These are phyloP conservation scores for Myxocyprinus asiaticus DNA, from an alignment of 2,113 vertebrate species.

Conservation along the genomic window DNA sequence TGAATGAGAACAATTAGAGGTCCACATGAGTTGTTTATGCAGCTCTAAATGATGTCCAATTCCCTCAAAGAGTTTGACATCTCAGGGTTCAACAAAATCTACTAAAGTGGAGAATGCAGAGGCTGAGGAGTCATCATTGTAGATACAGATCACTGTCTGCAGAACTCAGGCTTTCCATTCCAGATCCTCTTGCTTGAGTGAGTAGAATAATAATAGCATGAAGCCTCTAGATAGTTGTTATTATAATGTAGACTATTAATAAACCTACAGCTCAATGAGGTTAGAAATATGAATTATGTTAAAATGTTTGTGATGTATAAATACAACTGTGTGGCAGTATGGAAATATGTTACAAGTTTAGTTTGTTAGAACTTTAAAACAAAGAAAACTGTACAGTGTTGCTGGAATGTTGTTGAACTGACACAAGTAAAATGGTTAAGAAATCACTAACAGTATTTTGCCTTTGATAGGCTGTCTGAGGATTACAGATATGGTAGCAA, in stretches of 20 bases:
- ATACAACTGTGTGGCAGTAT: not conserved
- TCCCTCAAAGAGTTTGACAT: not conserved
- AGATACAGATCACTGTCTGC: not conserved
- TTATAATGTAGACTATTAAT: not conserved
- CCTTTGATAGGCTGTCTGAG: not conserved
- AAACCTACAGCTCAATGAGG: not conserved
- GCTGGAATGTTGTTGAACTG: not conserved
- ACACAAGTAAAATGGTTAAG: not conserved
- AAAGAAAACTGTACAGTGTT: not conserved
- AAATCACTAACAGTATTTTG: no score
- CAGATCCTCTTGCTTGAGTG: not conserved
- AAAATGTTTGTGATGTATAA: not conserved
- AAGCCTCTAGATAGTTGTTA: not conserved
- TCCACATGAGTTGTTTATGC: not conserved
- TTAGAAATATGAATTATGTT: not conserved
- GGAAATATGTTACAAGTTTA: no score
- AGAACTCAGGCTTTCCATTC: not conserved
- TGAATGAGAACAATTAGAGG: not conserved
- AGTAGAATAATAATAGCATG: not conserved
- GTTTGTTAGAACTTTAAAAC: not conserved
- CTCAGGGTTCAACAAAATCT: not conserved
- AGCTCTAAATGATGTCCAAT: not conserved
- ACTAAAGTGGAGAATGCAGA: conserved; percentile 9
- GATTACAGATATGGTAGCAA: not conserved
- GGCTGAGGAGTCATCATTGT: not conserved